Evolutionary conservation across 2,113 vertebrate species (phyloP).

Genomic region (Zosterops pallidus): DNA sequence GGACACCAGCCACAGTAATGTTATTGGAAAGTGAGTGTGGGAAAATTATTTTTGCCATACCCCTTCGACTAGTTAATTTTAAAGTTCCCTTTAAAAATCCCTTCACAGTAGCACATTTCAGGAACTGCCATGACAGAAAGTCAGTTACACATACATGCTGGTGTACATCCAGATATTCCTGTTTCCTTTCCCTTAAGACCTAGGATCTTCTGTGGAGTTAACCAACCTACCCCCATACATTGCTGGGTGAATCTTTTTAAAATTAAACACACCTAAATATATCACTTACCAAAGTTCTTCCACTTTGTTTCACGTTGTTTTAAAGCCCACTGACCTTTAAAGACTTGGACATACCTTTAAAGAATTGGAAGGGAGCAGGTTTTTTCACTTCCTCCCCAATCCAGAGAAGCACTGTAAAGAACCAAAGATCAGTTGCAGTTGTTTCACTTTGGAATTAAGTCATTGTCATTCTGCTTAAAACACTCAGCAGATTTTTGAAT

Average conservation of each 20-base stretch:
- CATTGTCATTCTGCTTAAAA: neutral
- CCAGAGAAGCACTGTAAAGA: neutral
- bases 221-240: neutral
- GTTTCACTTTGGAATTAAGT: neutral
- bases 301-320: neutral
- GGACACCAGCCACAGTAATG: neutral
- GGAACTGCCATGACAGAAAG: neutral
- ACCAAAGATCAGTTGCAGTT: neutral
- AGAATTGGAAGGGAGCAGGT: neutral
- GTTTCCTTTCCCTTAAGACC: neutral
- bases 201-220: neutral
- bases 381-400: neutral
- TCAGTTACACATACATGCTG: rapidly evolving
- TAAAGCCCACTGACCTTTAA: neutral
- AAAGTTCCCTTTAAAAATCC: neutral
- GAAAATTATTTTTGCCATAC: neutral
- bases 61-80: neutral
- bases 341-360: neutral
- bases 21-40: neutral
- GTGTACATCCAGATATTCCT: neutral
- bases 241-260: neutral
- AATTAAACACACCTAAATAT: neutral
- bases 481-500: neutral
- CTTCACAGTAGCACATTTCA: neutral
- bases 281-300: neutral